These are phyloP conservation scores for Coptodon bakossiorum DNA, from an alignment of 2,113 vertebrate species.

Conservation along the genomic window DNA sequence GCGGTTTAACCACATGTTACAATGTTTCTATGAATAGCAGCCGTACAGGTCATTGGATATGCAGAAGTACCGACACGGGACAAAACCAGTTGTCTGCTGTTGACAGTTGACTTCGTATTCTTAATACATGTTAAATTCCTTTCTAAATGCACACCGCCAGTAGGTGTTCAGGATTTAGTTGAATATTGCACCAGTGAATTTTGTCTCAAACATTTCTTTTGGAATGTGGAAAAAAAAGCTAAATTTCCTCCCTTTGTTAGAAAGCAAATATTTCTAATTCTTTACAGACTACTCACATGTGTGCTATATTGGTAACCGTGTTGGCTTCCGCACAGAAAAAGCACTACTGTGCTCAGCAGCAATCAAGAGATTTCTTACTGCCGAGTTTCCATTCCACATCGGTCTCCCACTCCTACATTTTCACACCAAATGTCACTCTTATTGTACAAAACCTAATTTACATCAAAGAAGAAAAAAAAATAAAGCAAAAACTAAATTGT, in stretches of 20 bases:
- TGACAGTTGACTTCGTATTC: constrained; percentile 38
- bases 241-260: not conserved
- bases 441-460: not conserved
- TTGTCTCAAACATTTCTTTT: not conserved
- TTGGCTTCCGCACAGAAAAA: not conserved
- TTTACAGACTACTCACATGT: not conserved
- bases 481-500: not conserved
- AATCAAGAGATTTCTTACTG: not conserved
- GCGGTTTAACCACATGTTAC: constrained; percentile 1
- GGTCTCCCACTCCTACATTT: not conserved
- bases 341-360: not conserved
- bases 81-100: constrained; percentile 53
- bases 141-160: not conserved
- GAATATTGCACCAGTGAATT: not conserved
- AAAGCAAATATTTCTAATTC: not conserved
- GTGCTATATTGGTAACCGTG: not conserved
- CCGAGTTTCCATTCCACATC: not conserved
- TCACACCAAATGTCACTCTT: not conserved
- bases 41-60: constrained; percentile 44
- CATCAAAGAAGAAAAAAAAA: not conserved
- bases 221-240: not conserved
- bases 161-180: not conserved
- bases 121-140: constrained; percentile 13
- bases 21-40: constrained; percentile 50
- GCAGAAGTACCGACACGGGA: not conserved